Base-by-base conservation (phyloP, 2,797 vertebrate species). In the Semotilus atromaculatus region DNA sequence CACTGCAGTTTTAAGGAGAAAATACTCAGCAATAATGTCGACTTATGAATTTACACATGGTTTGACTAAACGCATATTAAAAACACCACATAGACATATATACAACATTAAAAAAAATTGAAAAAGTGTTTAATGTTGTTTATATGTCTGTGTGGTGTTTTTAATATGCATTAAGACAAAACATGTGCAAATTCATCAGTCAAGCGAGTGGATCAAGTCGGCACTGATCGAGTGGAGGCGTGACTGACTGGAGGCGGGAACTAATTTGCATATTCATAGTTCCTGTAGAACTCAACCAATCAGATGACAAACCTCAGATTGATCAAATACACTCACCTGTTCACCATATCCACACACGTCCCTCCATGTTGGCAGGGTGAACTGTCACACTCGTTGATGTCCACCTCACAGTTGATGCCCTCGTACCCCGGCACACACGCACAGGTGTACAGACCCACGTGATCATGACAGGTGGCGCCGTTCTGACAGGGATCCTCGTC, bases 371-470 rank as follows among this genome's bases (percentile, higher is more conserved):
- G 91, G 83, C 98, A 99, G 0, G 98, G 98, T 66, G 88, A 90
- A 91, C 96, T 97, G 78, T 91, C 94, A 89, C 98, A 99, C 84
- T 99, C 98, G 19, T 99, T 91, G 5, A 97, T 88, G 90, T 99
- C 94, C 87, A 96, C 89, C 93, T 98, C 96, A 1, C 98, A 99
- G 86, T 94, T 90, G 3, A 82, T 7, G 13, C 97, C 97, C 68
- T 92, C 91, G 72, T 96, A 99, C 8, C 98, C 98, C 0, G 91
- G 86, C 29, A 91, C 82, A 80, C 98, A 99, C 78, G 94, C 92
- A 82, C 98, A 99, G 62, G 85, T 92, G 94, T 97, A 98, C 82
- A 90, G 89, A 40, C 96, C 97, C 10, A 99, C 43, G 0, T 95
- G 90, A 88, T 99, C 97, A 40, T 55, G 88, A 84, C 98, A 99